Evolutionary conservation across 1,140 invertebrate genomes (phyloP), one percentile per base, ranked within the genome.

Genomic region (Armadillidium nasatum): DNA sequence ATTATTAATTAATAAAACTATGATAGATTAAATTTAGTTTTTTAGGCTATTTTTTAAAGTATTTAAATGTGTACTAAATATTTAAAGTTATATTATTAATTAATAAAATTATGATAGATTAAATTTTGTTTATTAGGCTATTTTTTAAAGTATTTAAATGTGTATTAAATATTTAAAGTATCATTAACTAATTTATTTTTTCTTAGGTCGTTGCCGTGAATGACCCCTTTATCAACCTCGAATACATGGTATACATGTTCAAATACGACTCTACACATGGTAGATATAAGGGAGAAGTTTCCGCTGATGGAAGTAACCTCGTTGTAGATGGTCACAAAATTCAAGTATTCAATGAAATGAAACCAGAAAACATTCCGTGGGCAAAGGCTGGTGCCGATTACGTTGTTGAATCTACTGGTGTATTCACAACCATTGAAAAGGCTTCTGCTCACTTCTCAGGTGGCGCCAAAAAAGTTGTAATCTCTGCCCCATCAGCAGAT

Each of bases 231-330:
- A 94, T 98, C 84, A 90, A 91, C 78, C 85, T 96, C 54, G 92
- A 96, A 80, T 97, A 98, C 87, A 96, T 98, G 95, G 95, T 96
- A 4, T 99, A 99, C 88, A 91, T 99, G 88, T 96, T 99, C 88
- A 95, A 96, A 83, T 97, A 97, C 86, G 97, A 99, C 85, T 97
- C 96, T 13, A 98, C 95, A 71, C 97, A 99, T 82, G 97, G 97
- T 9, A 88, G 85, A 80, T 95, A 90, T 86, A 93, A 96, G 84
- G 94, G 95, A 66, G 91, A 92, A 76, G 90, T 98, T 60, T 87
- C 88, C 44, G 87, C 89, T 70, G 89, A 94, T 75, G 92, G 88
- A 83, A 91, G 90, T 45, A 86, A 85, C 78, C 87, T 99, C 19
- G 87, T 96, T 75, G 91, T 99, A 0, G 91, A 97, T 84, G 95